Evolutionary conservation across 2,888 invertebrate species (phyloP).

Genomic region (Caenorhabditis sp.): DNA sequence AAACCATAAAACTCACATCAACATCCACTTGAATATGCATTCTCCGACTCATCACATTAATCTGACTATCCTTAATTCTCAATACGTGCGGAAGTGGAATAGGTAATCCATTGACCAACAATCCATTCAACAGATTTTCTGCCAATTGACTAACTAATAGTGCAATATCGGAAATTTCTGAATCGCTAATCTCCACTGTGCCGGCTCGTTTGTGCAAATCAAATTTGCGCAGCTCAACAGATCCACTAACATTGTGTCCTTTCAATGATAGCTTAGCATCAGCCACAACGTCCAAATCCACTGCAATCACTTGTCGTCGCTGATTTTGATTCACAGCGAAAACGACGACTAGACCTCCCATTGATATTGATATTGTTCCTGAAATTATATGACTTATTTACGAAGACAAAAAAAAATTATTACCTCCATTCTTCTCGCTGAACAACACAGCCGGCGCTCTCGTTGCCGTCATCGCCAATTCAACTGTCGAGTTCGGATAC

Average conservation of each 20-base stretch:
- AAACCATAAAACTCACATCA: slow-evolving; percentile 14
- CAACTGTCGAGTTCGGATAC: slow-evolving; percentile 53
- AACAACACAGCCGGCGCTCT: slow-evolving; percentile 59
- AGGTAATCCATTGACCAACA: slow-evolving; percentile 52
- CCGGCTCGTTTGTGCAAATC: slow-evolving; percentile 47
- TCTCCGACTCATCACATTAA: slow-evolving; percentile 46
- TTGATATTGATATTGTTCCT: slow-evolving; percentile 49
- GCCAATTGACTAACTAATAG: slow-evolving; percentile 48
- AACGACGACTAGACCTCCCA: slow-evolving; percentile 50
- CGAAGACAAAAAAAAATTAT: no score
- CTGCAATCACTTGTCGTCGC: slow-evolving; percentile 52
- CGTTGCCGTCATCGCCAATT: slow-evolving; percentile 55
- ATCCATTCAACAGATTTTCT: slow-evolving; percentile 51
- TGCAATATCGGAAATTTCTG: slow-evolving; percentile 53
- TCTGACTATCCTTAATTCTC: slow-evolving; percentile 46
- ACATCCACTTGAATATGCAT: slow-evolving; percentile 54
- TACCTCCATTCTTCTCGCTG: slow-evolving; percentile 56
- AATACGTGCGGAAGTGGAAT: slow-evolving; percentile 53
- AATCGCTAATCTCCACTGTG: slow-evolving; percentile 41
- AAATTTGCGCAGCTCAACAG: slow-evolving; percentile 52
- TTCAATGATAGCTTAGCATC: slow-evolving; percentile 47
- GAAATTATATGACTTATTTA: no score
- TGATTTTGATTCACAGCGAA: slow-evolving; percentile 45
- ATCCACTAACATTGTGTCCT: slow-evolving; percentile 52
- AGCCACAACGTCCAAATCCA: slow-evolving; percentile 59